Conservation (phyloP, 2,888 invertebrate genomes). For the Synanthedon tipuliformis region DNA sequence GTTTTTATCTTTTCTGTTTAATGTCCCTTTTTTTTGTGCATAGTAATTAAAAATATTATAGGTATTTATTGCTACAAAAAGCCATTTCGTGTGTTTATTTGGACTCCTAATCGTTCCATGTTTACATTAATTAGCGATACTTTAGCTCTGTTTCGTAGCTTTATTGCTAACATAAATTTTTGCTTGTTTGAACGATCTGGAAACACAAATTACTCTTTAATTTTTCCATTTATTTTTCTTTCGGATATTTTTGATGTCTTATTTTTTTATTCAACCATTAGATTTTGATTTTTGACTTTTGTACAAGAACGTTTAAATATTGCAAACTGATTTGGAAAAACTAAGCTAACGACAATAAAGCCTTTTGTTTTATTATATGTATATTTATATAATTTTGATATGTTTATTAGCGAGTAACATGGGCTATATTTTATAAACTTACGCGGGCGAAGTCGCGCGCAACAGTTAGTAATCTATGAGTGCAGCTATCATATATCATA, state of each 20-base stretch:
- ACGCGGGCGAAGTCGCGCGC: no score
- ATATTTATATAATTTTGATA: no score
- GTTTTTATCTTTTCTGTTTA: conserved; percentile 58
- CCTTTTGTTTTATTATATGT: no score
- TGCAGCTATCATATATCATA: no score
- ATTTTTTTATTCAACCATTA: no score
- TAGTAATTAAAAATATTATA: conserved; percentile 67
- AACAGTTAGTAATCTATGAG: no score
- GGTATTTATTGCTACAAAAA: conserved; percentile 59
- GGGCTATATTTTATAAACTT: no score
- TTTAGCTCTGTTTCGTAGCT: conserved; percentile 54
- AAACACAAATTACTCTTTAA: background rate
- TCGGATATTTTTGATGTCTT: background rate
- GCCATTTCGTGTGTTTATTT: conserved; percentile 61
- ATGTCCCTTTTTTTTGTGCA: conserved; percentile 50
- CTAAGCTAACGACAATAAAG: no score
- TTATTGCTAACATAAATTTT: conserved; percentile 47
- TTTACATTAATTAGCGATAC: conserved; percentile 69
- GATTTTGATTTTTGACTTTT: no score
- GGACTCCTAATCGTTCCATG: conserved; percentile 60
- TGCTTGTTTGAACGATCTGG: background rate
- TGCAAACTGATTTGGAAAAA: no score
- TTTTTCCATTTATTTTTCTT: background rate
- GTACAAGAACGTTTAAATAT: no score
- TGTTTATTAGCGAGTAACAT: no score